Conservation (phyloP, 2,888 invertebrate species). For the Anoplius nigerrimus region DNA sequence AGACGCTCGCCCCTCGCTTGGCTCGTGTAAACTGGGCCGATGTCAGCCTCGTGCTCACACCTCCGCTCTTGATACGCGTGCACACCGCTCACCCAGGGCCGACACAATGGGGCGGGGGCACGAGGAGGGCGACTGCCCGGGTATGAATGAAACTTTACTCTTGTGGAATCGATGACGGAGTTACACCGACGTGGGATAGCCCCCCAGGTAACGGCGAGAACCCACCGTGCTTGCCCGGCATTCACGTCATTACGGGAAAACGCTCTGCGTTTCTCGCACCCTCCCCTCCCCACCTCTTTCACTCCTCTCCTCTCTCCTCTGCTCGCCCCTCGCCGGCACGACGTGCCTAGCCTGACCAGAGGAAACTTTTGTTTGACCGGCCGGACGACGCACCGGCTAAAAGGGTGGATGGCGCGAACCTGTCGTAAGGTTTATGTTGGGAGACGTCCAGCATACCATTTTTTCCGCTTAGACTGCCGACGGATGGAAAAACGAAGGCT, state of each 20-base stretch:
- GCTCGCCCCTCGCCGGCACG: no score
- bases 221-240: neutral
- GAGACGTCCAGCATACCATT: no score
- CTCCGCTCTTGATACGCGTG: constrained; percentile 54
- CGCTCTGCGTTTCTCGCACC: neutral
- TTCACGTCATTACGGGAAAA: constrained; percentile 10
- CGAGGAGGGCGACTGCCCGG: constrained; percentile 4
- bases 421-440: no score
- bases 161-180: no score
- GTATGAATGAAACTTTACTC: neutral
- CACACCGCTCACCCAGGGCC: constrained; percentile 32
- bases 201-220: no score
- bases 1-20: constrained; percentile 41
- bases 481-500: no score
- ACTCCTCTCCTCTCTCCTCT: neutral
- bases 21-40: constrained; percentile 45
- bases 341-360: no score
- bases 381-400: no score
- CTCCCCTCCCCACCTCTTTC: neutral
- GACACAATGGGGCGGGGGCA: neutral
- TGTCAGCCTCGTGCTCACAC: constrained; percentile 53
- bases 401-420: no score
- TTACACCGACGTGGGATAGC: no score
- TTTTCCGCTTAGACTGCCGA: no score
- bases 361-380: neutral